phyloP scores from a whole-genome alignment of 2,113 vertebrate species.

The human (Homo sapiens) region DNA sequence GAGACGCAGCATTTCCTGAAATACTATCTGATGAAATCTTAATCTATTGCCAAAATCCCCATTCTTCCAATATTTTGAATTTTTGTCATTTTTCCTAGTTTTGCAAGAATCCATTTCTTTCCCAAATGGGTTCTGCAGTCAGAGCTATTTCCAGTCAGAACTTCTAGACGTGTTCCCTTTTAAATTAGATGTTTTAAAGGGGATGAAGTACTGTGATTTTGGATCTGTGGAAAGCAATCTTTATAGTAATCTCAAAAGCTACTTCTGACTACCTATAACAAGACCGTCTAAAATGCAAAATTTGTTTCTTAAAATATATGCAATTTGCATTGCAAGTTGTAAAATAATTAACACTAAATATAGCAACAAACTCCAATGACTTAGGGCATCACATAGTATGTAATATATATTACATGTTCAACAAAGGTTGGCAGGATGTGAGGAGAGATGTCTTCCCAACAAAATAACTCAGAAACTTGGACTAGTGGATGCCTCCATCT shows the following conservation, averaged over 20 bases:
- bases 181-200: neutral
- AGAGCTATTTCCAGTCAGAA: neutral
- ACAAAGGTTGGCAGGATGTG: neutral
- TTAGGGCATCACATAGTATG: neutral
- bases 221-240: neutral
- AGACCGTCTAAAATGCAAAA: neutral
- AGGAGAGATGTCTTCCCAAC: neutral
- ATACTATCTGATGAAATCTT: neutral
- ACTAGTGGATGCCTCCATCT: neutral
- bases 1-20: neutral
- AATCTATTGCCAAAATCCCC: neutral
- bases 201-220: neutral
- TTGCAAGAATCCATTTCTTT: neutral
- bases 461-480: neutral
- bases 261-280: neutral
- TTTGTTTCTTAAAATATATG: constrained; percentile 9
- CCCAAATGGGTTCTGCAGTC: neutral
- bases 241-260: constrained; percentile 6
- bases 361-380: neutral
- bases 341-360: neutral
- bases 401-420: neutral
- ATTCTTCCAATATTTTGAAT: constrained; percentile 14
- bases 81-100: neutral
- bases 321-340: neutral
- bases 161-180: neutral